phyloP scores from a whole-genome alignment of 2,888 invertebrate species.

The Heliconius ethilla region DNA sequence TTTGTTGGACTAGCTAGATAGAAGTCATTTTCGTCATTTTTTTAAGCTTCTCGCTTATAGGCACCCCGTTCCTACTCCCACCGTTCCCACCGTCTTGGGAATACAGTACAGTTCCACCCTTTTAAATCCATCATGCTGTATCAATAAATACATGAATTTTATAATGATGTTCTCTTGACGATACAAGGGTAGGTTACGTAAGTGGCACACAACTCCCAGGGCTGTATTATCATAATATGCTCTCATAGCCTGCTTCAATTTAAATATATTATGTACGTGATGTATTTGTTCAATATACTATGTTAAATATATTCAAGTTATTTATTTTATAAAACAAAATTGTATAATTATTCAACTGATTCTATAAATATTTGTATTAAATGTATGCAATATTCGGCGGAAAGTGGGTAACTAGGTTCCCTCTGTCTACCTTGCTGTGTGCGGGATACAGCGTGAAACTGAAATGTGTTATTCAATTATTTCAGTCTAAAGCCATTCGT shows the following conservation, averaged over 20 bases:
- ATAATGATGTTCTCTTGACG: not conserved
- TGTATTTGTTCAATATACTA: not conserved
- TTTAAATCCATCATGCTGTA: not conserved
- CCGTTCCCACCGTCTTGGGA: no score
- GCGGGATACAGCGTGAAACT: no score
- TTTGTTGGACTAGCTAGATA: no score
- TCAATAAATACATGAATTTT: constrained; percentile 1
- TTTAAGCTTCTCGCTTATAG: no score
- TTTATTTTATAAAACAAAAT: not conserved
- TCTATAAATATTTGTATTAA: not conserved
- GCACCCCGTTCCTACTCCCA: no score
- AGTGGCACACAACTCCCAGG: constrained; percentile 6
- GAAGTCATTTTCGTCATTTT: no score
- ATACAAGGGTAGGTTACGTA: not conserved
- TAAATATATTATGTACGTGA: constrained; percentile 9
- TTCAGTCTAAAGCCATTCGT: not conserved
- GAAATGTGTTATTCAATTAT: not conserved
- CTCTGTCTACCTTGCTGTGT: not conserved
- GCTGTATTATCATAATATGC: constrained; percentile 19
- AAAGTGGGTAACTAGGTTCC: no score
- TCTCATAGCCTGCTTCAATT: constrained; percentile 13
- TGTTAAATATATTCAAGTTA: not conserved
- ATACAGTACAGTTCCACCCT: no score
- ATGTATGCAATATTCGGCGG: not conserved
- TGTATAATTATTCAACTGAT: not conserved